Base-by-base conservation (phyloP, 2,113 vertebrate species). In the Eidolon helvum region DNA sequence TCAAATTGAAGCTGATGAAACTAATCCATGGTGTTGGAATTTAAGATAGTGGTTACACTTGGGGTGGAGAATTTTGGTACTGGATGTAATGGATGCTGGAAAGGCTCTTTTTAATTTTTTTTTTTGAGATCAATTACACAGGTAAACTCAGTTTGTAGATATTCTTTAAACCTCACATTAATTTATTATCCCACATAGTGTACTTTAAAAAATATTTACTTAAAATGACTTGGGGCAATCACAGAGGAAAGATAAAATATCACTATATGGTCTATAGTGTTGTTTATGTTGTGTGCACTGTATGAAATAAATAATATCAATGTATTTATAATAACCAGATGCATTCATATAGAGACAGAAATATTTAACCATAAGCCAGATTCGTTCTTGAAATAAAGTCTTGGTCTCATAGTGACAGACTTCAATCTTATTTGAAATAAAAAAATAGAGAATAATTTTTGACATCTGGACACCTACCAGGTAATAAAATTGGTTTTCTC, bases 61-160 rank as follows among this genome's bases (percentile, higher is more conserved):
- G 2, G 0, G 21, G 7, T 9, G 38, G 4, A 14, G 22, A 28
- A 14, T 28, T 11, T 0, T 15, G 3, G 4, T 6, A 88, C 5
- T 35, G 9, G 6, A 7, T 63, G 10, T 8, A 43, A 45, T 63
- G 11, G 10, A 28, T 19, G 14, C 45, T 16, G 4, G 33, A 21
- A 19, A 50, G 10, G 10, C 14, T 48, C 35, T 14, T 26, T 80
- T 26, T 22, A 5, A 33, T 28, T 65, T 72, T 16, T 89, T 65
- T 72, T 86, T 71, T 48, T 22, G 35, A 40, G 26, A 0, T 14
- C 11, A 0, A 69, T 53, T 19, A 8, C 43, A 61, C 4, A 18
- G 22, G 7, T 40, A 43, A 69, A 22, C 38, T 95, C 22, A 19
- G 1, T 68, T 69, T 50, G 3, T 61, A 57, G 83, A 91, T 69